Conservation (phyloP, 1,140 invertebrate species). For the Nebria ingens region DNA sequence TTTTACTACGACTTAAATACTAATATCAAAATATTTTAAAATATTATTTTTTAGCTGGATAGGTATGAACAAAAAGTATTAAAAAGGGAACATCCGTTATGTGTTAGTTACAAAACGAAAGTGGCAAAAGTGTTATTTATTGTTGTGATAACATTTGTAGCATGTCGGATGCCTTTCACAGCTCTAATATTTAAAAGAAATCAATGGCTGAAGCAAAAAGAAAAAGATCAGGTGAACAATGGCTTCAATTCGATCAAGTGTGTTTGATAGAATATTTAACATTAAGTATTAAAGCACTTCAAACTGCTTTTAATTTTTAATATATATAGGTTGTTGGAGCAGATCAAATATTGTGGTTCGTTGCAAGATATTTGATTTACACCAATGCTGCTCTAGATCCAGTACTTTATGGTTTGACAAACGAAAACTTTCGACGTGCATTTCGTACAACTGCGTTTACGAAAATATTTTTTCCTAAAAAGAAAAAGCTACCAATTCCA, state of each 20-base stretch:
- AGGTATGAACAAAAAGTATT: constrained; percentile 45
- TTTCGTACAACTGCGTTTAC: constrained; percentile 40
- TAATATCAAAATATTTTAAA: background rate
- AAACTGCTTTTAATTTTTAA: background rate
- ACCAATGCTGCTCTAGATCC: constrained; percentile 63
- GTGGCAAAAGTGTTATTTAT: constrained; percentile 60
- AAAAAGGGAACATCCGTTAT: constrained; percentile 40
- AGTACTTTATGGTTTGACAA: constrained; percentile 61
- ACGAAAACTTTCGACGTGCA: constrained; percentile 51
- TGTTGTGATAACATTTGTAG: constrained; percentile 51
- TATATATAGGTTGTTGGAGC: constrained; percentile 37
- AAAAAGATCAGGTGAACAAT: constrained; percentile 29
- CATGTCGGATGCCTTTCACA: constrained; percentile 60
- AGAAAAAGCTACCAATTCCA: background rate
- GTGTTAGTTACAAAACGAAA: constrained; percentile 49
- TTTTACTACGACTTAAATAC: background rate
- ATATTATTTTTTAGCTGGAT: constrained; percentile 37
- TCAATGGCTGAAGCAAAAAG: constrained; percentile 34
- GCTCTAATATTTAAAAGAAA: constrained; percentile 50
- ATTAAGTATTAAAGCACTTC: too few relatives aligned
- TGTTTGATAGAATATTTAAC: background rate
- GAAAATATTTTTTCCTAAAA: constrained; percentile 16
- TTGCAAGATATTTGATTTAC: constrained; percentile 55
- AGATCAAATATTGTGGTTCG: constrained; percentile 48
- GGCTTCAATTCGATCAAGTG: background rate